A percentile compares a stretch with the other conserved stretches of the same genome.
phyloP scores from a whole-genome alignment of 2,797 vertebrate species.

The Neomorphus geoffroyi region DNA sequence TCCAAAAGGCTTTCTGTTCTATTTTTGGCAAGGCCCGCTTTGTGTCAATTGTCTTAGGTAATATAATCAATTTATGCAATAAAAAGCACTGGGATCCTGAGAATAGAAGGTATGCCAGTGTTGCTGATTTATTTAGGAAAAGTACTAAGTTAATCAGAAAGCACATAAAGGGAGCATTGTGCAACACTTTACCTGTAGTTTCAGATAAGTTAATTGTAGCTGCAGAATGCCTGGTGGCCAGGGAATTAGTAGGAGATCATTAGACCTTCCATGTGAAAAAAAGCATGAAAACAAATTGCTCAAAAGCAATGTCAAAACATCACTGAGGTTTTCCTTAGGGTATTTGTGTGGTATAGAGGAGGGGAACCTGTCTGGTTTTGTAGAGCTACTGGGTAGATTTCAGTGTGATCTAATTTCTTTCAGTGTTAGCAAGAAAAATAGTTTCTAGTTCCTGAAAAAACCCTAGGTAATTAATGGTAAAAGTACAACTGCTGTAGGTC shows the following conservation, averaged over 20 bases:
- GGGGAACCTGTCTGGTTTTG: background rate
- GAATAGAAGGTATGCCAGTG: background rate
- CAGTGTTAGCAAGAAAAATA: background rate
- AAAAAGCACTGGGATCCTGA: background rate
- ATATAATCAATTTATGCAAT: background rate
- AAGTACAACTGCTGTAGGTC: background rate
- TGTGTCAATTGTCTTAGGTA: background rate
- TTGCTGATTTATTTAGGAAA: background rate
- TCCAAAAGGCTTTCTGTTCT: background rate
- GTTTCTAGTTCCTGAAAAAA: background rate
- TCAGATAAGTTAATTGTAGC: background rate
- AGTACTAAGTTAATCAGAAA: background rate
- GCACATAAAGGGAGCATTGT: background rate
- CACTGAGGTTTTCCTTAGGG: background rate
- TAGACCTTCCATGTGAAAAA: background rate
- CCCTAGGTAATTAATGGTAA: background rate
- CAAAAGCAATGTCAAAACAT: background rate
- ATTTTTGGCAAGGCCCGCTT: background rate
- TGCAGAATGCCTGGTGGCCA: background rate
- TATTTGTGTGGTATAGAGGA: background rate
- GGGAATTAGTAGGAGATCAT: background rate
- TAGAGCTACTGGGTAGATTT: background rate
- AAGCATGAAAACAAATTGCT: background rate
- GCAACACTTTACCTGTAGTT: background rate
- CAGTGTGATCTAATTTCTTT: background rate